Evolutionary conservation across 2,113 vertebrate species (phyloP).

Genomic region (Bettongia penicillata): DNA sequence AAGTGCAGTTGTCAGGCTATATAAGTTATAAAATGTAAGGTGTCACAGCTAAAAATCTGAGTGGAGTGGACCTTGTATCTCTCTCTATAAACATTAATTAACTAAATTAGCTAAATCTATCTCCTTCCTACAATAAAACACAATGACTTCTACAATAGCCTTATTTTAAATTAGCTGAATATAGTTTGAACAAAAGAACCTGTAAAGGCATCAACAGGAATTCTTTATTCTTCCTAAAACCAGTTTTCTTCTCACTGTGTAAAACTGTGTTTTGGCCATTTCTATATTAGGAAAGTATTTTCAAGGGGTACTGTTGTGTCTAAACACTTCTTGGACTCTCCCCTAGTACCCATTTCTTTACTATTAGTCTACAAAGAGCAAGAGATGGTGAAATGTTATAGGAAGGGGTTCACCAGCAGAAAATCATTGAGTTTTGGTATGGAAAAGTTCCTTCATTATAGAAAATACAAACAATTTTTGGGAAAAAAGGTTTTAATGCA

Average conservation of each 20-base stretch:
- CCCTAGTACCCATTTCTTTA: background rate
- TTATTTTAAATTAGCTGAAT: background rate
- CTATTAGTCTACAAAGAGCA: background rate
- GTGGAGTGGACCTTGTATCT: background rate
- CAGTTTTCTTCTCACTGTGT: background rate
- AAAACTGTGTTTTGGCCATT: background rate
- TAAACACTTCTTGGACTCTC: constrained; percentile 13
- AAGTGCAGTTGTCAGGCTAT: background rate
- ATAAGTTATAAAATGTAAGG: background rate
- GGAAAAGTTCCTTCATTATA: background rate
- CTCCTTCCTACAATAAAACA: background rate
- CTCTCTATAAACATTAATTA: background rate
- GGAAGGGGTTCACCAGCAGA: background rate
- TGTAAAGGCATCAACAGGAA: background rate
- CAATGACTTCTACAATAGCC: background rate
- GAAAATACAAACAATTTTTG: background rate
- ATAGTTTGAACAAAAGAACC: constrained; percentile 5
- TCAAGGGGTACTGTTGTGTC: background rate
- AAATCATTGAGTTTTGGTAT: background rate
- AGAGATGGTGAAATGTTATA: background rate
- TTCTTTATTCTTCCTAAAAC: constrained; percentile 11
- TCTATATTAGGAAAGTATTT: background rate
- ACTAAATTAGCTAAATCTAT: background rate
- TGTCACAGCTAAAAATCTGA: background rate
- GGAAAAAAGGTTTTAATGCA: background rate